A percentile compares a stretch with the other conserved stretches of the same genome.
Conservation (phyloP, 1,140 invertebrate genomes). For the Pectinophora gossypiella region DNA sequence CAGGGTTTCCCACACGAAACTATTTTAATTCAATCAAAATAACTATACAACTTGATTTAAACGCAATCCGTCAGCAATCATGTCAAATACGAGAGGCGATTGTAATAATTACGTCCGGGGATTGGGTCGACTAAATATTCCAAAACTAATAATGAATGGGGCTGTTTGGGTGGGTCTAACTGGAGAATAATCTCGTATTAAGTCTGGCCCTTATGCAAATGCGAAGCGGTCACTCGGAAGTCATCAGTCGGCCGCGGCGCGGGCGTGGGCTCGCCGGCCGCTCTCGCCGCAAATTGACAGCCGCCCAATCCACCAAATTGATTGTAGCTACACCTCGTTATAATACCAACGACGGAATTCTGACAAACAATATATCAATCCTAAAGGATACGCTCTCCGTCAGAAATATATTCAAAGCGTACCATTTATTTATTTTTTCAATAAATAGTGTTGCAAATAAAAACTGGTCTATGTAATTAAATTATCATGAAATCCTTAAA, state of each 20-base stretch:
- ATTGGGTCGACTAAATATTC: slow-evolving; percentile 49
- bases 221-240: slow-evolving; percentile 66
- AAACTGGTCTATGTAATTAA: no score
- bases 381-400: no score
- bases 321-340: slow-evolving; percentile 59
- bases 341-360: slow-evolving; percentile 35
- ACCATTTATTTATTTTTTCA: no score
- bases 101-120: slow-evolving; percentile 34
- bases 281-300: slow-evolving; percentile 60
- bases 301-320: slow-evolving; percentile 47
- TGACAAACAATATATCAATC: slow-evolving; percentile 41
- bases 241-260: slow-evolving; percentile 44
- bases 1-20: no score
- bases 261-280: slow-evolving; percentile 9
- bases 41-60: slow-evolving; percentile 13
- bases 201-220: slow-evolving; percentile 69
- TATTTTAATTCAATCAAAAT: not conserved
- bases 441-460: no score
- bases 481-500: no score
- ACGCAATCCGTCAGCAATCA: slow-evolving; percentile 23
- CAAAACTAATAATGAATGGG: slow-evolving; percentile 62
- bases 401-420: no score
- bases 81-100: slow-evolving; percentile 28
- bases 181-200: slow-evolving; percentile 66
- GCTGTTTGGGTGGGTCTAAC: slow-evolving; percentile 38